These are phyloP conservation scores for Acromyrmex echinatior DNA, from an alignment of 1,140 invertebrate species.

Conservation along the genomic window DNA sequence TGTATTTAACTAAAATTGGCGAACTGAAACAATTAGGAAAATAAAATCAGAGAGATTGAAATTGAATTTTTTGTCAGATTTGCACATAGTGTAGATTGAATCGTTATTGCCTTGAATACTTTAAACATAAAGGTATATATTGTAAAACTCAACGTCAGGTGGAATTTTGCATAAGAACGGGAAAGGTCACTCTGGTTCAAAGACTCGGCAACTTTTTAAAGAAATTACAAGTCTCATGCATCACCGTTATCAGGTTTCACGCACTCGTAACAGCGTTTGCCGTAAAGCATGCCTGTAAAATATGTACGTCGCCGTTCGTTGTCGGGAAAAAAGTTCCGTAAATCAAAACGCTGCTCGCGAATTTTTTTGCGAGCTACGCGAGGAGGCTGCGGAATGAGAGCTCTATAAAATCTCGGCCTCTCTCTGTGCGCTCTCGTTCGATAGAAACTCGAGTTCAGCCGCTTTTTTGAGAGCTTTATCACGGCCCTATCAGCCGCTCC, in stretches of 20 bases:
- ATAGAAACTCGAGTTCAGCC: slow-evolving; percentile 50
- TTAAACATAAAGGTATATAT: neutral
- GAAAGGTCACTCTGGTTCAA: slow-evolving; percentile 43
- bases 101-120: neutral
- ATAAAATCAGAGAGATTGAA: slow-evolving; percentile 13
- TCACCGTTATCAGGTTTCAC: slow-evolving; percentile 61
- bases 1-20: neutral
- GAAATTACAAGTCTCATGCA: slow-evolving; percentile 60
- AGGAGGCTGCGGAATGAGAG: slow-evolving; percentile 44
- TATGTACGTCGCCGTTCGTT: slow-evolving; percentile 59
- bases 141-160: neutral
- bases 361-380: slow-evolving; percentile 42
- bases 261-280: slow-evolving; percentile 53
- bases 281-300: slow-evolving; percentile 51
- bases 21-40: neutral
- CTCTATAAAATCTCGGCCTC: slow-evolving; percentile 32
- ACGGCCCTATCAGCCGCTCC: slow-evolving; percentile 59
- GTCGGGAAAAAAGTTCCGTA: slow-evolving; percentile 53
- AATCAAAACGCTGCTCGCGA: slow-evolving; percentile 49
- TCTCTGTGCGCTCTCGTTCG: slow-evolving; percentile 26
- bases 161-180: slow-evolving; percentile 33
- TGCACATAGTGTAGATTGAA: neutral
- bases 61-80: slow-evolving; percentile 29
- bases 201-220: slow-evolving; percentile 52
- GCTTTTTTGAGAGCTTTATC: slow-evolving; percentile 59